These are phyloP conservation scores for Echiichthys vipera DNA, from an alignment of 2,797 vertebrate genomes.

Conservation along the genomic window DNA sequence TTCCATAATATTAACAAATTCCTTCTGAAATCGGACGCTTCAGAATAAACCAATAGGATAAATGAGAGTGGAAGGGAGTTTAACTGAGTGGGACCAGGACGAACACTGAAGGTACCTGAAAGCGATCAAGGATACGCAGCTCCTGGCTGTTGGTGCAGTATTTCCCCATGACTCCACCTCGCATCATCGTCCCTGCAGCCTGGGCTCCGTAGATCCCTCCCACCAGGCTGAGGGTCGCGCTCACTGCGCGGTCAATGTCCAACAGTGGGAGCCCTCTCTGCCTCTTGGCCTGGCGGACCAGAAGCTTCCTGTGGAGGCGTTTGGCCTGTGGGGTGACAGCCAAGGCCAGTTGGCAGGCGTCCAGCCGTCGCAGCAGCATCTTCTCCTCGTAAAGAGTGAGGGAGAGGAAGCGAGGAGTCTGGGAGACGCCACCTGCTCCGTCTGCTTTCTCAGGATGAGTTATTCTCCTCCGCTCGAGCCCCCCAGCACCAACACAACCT, in stretches of 20 bases:
- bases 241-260: slow-evolving; percentile 91
- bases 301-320: slow-evolving; percentile 91
- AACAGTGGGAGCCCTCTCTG: slow-evolving; percentile 93
- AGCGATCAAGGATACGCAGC: slow-evolving; percentile 93
- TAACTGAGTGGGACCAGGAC: neutral
- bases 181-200: slow-evolving; percentile 70
- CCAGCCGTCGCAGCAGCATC: slow-evolving; percentile 90
- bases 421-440: neutral
- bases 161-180: slow-evolving; percentile 52
- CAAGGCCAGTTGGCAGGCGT: slow-evolving; percentile 90
- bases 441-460: slow-evolving; percentile 78
- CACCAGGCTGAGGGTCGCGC: slow-evolving; percentile 90
- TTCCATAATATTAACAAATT: neutral
- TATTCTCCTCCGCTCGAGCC: slow-evolving; percentile 80
- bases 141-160: slow-evolving; percentile 91
- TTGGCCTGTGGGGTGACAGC: slow-evolving; percentile 91
- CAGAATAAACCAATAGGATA: neutral
- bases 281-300: slow-evolving; percentile 92
- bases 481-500: slow-evolving; percentile 17
- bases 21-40: neutral
- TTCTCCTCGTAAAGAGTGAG: slow-evolving; percentile 94
- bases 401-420: slow-evolving; percentile 73
- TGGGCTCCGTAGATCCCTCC: slow-evolving; percentile 90
- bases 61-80: neutral
- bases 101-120: slow-evolving; percentile 85